Conservation (phyloP, 2,113 vertebrate species). For the Phoxinus phoxinus region DNA sequence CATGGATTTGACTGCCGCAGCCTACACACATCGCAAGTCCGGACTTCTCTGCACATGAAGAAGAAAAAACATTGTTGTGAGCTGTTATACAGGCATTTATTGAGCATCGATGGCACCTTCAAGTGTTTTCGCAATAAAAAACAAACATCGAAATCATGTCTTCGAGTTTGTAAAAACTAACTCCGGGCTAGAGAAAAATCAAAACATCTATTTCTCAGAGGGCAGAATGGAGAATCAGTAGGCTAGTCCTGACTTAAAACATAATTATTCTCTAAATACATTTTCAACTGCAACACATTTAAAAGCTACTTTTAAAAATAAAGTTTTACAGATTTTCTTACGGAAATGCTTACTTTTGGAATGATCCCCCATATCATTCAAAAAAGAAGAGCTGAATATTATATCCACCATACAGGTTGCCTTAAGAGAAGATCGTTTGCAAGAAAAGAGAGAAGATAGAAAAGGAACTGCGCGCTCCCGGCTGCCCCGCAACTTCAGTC, state of each 20-base stretch:
- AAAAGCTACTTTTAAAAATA: not conserved
- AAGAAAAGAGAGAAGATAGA: conserved; percentile 69
- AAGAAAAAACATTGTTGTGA: not conserved
- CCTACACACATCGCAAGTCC: conserved; percentile 94
- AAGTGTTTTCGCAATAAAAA: not conserved
- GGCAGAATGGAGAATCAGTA: not conserved
- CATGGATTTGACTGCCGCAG: conserved; percentile 96
- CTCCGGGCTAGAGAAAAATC: not conserved
- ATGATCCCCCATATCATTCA: conserved; percentile 95
- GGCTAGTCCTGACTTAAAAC: rapidly evolving
- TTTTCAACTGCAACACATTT: not conserved
- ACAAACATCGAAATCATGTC: not conserved
- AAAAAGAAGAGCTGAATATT: conserved; percentile 82
- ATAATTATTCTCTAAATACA: not conserved
- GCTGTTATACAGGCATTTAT: not conserved
- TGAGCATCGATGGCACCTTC: not conserved
- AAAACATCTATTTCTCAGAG: not conserved
- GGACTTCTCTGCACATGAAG: conserved; percentile 83
- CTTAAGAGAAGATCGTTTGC: conserved; percentile 63
- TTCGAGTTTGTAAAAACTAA: not conserved
- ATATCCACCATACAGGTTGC: conserved; percentile 90
- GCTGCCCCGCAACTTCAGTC: conserved; percentile 77
- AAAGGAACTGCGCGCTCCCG: conserved; percentile 70
- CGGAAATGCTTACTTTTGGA: conserved; percentile 85
- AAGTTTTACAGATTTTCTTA: not conserved